Evolutionary conservation across 2,888 invertebrate genomes (phyloP), one percentile per base, ranked within the genome.

Genomic region (Bimastos eiseni): DNA sequence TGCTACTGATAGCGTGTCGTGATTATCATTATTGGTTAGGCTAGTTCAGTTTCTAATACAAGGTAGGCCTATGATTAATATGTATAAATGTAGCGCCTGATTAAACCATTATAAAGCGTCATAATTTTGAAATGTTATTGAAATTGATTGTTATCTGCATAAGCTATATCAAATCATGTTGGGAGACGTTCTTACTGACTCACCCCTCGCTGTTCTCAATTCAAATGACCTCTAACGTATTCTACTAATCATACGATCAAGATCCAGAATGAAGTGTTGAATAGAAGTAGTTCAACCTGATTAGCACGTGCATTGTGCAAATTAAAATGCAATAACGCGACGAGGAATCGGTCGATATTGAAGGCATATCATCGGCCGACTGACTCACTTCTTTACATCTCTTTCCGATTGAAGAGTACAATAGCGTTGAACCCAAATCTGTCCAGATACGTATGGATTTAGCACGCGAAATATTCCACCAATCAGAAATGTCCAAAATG

Each of bases 391-490:
- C 38, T 91, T 91, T 24, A 91, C 92, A 37, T 91, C 44, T 37
- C 89, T 44, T 83, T 90, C 88, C 11, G 92, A 90, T 6, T 83
- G 41, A 33, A 92, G 49, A 15, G 92, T 91, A 17, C 90, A 89
- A 89, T 91, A 92, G 95, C 98, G 97, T 95, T 98, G 98, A 88
- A 98, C 97, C 33, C 98, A 97, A 0, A 98, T 97, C 95, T 98
- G 98, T 95, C 98, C 98, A 38, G 97, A 97, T 94, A 97, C 97
- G 95, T 98, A 98, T 96, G 98, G 97, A 90, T 97, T 97, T 90
- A 97, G 96, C 97, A 98, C 98, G 94, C 98, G 98, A 94, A 98
- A 97, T n/a, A 97, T 97, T 8, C 98, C 98, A 33, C 98, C 98
- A 91, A 97, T 95, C 24, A 97, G 94, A 0, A 97, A 96, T 8